Base-by-base conservation (phyloP, 1,140 invertebrate genomes). In the Orius insidiosus region DNA sequence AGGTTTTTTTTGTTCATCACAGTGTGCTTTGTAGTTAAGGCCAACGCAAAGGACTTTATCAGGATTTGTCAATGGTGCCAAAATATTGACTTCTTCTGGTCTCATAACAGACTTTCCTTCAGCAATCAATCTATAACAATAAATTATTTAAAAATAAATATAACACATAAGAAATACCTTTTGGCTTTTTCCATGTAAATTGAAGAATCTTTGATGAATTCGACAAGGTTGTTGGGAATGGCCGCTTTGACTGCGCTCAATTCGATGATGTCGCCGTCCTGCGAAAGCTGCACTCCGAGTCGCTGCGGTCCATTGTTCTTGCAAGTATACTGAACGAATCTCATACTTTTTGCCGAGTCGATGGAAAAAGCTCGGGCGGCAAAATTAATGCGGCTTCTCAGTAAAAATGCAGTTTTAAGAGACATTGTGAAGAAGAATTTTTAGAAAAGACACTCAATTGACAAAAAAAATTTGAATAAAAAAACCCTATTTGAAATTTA, bases 31-130 rank as follows among this genome's bases (percentile, higher is more conserved):
- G 52, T 85, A 86, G 59, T 86, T 86, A 33, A 85, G 66, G 3
- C 82, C 83, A 3, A 85, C 72, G 62, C 81, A 85, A 6, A 76
- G 68, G 8, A 86, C 67, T 63, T 86, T 86, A 54, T 83, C 80
- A 43, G 80, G 77, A 46, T 71, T 68, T 18, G 68, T 72, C 4
- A 85, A 63, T 0, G 82, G 81, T 0, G 79, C 62, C 33, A 78
- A 55, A 13, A 81, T 58, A 8, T 66, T 65, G 5, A 76, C 70
- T 31, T 75, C 65, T 47, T 60, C 54, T 30, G 67, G 58, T 10
- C 58, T 54, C 24, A 69, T 63, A 1, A 70, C 56, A 44, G 68
- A 70, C 44, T 68, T 65, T 38, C 66, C 67, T 56, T 68, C 67
- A 5, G 65, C 67, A 30, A 74, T 63, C 56, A 72, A 67, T 57